phyloP scores from a whole-genome alignment of 2,113 vertebrate genomes.

The Ahaetulla prasina region DNA sequence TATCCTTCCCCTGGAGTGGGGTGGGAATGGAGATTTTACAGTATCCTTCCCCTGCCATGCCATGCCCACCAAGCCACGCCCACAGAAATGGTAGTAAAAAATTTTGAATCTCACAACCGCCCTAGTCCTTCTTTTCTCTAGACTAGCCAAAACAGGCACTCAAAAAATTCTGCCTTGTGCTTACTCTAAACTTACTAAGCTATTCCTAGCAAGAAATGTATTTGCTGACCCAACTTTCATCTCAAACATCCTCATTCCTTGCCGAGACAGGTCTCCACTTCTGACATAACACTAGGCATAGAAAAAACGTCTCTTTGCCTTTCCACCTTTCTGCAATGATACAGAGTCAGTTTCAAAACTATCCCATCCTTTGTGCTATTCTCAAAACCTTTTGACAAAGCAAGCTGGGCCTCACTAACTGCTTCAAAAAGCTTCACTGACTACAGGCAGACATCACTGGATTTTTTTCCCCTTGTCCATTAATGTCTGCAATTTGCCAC shows the following conservation, averaged over 20 bases:
- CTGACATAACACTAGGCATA: not conserved
- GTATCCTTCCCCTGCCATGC: too few relatives aligned
- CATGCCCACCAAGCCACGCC: too few relatives aligned
- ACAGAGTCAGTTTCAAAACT: not conserved
- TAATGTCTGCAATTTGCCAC: not conserved
- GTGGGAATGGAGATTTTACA: too few relatives aligned
- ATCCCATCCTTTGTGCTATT: not conserved
- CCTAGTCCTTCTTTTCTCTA: not conserved
- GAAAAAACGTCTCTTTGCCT: not conserved
- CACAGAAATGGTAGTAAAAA: too few relatives aligned
- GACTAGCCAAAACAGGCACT: not conserved
- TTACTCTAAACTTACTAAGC: not conserved
- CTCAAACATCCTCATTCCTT: not conserved
- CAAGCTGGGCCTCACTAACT: not conserved
- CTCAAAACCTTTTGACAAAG: not conserved
- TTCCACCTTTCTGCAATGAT: not conserved
- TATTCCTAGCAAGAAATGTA: not conserved
- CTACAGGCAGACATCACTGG: not conserved
- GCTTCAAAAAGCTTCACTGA: not conserved
- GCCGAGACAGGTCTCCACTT: not conserved
- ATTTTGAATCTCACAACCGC: too few relatives aligned
- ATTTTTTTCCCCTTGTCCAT: not conserved
- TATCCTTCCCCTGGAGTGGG: too few relatives aligned
- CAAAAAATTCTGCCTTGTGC: not conserved
- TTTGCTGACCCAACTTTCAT: not conserved